A percentile compares a stretch with the other conserved stretches of the same genome.
phyloP scores from a whole-genome alignment of 2,113 vertebrate species.

The Scatophagus argus region DNA sequence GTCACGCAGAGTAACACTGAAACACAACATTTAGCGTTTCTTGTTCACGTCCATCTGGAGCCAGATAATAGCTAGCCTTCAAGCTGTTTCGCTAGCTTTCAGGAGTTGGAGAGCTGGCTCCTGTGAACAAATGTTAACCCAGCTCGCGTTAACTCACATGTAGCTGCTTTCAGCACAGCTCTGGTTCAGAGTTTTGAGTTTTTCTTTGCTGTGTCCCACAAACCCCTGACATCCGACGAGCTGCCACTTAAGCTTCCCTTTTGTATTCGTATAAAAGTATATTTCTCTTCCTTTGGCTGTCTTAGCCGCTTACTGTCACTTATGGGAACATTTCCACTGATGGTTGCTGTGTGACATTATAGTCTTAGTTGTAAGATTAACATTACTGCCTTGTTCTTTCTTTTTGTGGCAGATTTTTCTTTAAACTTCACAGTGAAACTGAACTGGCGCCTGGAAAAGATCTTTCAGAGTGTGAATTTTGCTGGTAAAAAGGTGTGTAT shows the following conservation, averaged over 20 bases:
- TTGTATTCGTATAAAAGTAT: not conserved
- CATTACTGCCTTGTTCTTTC: not conserved
- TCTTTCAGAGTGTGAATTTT: not conserved
- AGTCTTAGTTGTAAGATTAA: not conserved
- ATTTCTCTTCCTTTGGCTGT: not conserved
- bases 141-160: not conserved
- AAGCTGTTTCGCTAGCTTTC: slow-evolving; percentile 4
- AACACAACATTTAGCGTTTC: no score
- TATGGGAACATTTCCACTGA: not conserved
- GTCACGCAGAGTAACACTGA: not conserved
- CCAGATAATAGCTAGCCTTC: slow-evolving; percentile 10
- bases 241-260: not conserved
- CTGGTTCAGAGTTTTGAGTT: not conserved
- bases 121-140: not conserved
- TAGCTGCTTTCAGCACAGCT: not conserved
- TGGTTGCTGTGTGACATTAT: no score
- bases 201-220: not conserved
- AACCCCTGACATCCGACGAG: not conserved
- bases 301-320: not conserved
- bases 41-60: not conserved
- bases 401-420: slow-evolving; percentile 20
- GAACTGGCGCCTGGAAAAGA: not conserved
- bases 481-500: slow-evolving; percentile 19
- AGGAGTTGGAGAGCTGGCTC: not conserved
- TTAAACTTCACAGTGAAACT: not conserved